A percentile compares a stretch with the other conserved stretches of the same genome.
phyloP scores from a whole-genome alignment of 2,797 vertebrate genomes.

The Darevskia mixta region DNA sequence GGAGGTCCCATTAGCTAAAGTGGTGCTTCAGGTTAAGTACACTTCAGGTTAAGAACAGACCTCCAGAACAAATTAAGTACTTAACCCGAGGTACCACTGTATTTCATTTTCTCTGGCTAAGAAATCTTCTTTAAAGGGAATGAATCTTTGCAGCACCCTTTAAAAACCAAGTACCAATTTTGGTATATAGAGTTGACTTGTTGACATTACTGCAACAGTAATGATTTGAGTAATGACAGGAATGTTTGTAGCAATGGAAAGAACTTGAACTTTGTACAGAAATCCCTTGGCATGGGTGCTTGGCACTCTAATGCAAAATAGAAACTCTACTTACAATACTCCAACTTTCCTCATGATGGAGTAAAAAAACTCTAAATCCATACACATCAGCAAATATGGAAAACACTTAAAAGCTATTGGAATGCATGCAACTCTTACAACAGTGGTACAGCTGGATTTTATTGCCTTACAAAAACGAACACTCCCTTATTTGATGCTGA shows the following conservation, averaged over 20 bases:
- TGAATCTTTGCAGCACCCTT: not conserved
- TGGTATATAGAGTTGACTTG: slow-evolving; percentile 11
- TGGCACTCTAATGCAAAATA: slow-evolving; percentile 5
- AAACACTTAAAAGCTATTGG: not conserved
- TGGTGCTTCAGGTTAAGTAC: too few relatives aligned
- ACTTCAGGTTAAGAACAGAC: too few relatives aligned
- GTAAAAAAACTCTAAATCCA: not conserved
- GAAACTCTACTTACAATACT: not conserved
- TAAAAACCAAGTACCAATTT: slow-evolving; percentile 1
- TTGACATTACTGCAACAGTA: slow-evolving; percentile 9
- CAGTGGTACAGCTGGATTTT: not conserved
- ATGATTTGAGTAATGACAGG: slow-evolving; percentile 21
- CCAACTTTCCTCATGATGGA: not conserved
- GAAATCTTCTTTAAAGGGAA: not conserved
- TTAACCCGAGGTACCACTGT: too few relatives aligned
- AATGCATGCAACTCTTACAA: not conserved
- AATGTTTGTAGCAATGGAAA: slow-evolving; percentile 30
- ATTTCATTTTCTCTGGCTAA: not conserved
- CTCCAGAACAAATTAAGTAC: too few relatives aligned
- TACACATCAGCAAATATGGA: not conserved
- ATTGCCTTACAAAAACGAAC: not conserved
- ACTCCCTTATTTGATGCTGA: not conserved
- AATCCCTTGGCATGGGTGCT: slow-evolving; percentile 7
- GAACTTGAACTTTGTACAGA: slow-evolving; percentile 21
- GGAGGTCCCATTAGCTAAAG: too few relatives aligned